These are phyloP conservation scores for Atherinosoma microstoma DNA, from an alignment of 2,797 vertebrate genomes.

Conservation along the genomic window DNA sequence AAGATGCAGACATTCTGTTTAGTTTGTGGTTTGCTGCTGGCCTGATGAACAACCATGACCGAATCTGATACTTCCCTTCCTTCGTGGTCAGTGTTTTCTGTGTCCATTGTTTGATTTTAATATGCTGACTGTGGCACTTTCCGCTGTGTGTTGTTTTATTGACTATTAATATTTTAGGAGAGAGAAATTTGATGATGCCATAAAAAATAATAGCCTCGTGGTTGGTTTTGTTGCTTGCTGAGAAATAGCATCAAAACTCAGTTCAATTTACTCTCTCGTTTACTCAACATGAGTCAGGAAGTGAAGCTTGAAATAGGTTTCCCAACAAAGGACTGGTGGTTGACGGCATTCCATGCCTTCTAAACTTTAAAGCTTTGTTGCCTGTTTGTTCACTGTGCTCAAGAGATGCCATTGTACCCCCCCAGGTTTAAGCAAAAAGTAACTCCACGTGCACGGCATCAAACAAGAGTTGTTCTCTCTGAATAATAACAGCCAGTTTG, in stretches of 20 bases:
- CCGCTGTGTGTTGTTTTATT: slow-evolving; percentile 44
- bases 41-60: slow-evolving; percentile 3
- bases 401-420: slow-evolving; percentile 32
- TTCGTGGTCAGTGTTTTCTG: not conserved
- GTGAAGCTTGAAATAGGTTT: slow-evolving; percentile 80
- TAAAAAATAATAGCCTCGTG: slow-evolving; percentile 5
- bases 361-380: slow-evolving; percentile 57
- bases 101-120: slow-evolving; percentile 28
- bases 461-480: slow-evolving; percentile 22
- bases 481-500: slow-evolving; percentile 41
- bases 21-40: slow-evolving; percentile 45
- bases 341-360: slow-evolving; percentile 52
- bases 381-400: slow-evolving; percentile 36
- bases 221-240: slow-evolving; percentile 44
- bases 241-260: slow-evolving; percentile 51
- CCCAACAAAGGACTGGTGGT: slow-evolving; percentile 50
- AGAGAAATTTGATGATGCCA: slow-evolving; percentile 43
- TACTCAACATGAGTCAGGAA: slow-evolving; percentile 69
- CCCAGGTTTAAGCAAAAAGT: slow-evolving; percentile 37
- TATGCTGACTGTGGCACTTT: slow-evolving; percentile 27
- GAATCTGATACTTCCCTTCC: not conserved
- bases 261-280: slow-evolving; percentile 74
- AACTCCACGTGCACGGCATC: not conserved
- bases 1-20: slow-evolving; percentile 2
- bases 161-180: slow-evolving; percentile 37